Evolutionary conservation across 2,888 invertebrate genomes (phyloP).

Genomic region (Dorcus hopei): DNA sequence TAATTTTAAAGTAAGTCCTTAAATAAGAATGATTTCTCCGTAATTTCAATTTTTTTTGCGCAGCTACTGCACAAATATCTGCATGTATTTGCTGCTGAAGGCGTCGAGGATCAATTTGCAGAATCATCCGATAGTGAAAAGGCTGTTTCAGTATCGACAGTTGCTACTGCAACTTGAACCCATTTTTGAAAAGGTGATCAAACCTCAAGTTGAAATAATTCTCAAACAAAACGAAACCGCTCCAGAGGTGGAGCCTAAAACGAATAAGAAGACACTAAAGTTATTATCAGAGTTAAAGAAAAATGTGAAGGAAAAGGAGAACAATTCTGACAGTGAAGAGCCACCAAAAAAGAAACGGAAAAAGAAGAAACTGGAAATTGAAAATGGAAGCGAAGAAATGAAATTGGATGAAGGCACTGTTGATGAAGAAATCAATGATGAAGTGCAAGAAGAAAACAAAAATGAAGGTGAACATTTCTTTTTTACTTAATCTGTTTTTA

Average conservation of each 20-base stretch:
- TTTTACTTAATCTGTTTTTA: too few species aligned
- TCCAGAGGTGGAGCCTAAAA: constrained; percentile 5
- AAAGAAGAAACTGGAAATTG: constrained; percentile 5
- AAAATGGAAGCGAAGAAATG: constrained; percentile 6
- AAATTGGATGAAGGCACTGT: constrained; percentile 8
- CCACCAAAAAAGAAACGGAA: constrained; percentile 14
- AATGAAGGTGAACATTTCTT: constrained; percentile 36
- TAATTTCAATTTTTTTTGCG: constrained; percentile 28
- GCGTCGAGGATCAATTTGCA: constrained; percentile 67
- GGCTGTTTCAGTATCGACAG: constrained; percentile 77
- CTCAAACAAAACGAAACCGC: constrained; percentile 38
- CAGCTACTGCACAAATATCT: constrained; percentile 84
- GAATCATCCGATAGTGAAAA: constrained; percentile 86
- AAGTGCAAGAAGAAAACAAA: constrained; percentile 40
- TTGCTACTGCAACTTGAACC: constrained; percentile 71
- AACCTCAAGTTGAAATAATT: constrained; percentile 65
- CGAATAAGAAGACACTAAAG: constrained; percentile 47
- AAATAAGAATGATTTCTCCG: neutral
- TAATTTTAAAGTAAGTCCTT: constrained; percentile 51
- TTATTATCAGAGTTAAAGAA: constrained; percentile 38
- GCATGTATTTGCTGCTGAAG: constrained; percentile 82
- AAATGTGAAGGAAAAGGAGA: constrained; percentile 11
- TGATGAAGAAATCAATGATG: constrained; percentile 32
- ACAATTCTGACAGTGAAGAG: constrained; percentile 11
- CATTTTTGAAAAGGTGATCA: constrained; percentile 64